Percentiles rank a stretch among this genome's conserved stretches.
phyloP scores from a whole-genome alignment of 2,888 invertebrate species.

The Metellina segmentata region DNA sequence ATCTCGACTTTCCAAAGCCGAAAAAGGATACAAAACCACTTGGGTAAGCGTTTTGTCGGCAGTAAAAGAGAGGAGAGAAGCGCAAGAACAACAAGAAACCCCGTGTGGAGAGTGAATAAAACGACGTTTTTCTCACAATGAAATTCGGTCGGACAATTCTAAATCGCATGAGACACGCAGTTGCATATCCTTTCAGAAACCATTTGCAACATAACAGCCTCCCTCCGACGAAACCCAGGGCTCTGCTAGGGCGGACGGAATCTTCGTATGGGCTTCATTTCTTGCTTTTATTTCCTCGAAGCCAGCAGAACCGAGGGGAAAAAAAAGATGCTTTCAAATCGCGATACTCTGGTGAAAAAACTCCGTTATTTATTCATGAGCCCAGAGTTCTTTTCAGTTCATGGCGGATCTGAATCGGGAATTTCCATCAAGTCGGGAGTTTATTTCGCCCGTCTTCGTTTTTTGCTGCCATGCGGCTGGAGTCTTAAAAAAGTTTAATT shows the following conservation, averaged over 20 bases:
- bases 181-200: slow-evolving; percentile 25
- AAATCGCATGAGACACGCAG: slow-evolving; percentile 4
- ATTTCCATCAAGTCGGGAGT: not conserved
- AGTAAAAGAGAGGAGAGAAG: not conserved
- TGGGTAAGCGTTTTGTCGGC: not conserved
- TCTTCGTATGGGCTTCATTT: too few species aligned
- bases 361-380: not conserved
- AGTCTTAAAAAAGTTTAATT: not conserved
- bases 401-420: not conserved
- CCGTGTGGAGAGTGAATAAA: not conserved
- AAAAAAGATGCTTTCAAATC: not conserved
- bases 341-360: not conserved
- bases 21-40: not conserved
- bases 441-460: not conserved
- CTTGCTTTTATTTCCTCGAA: not conserved
- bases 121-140: slow-evolving; percentile 21
- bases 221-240: not conserved
- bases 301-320: not conserved
- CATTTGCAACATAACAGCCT: slow-evolving; percentile 21
- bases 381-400: not conserved
- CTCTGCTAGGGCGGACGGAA: not conserved
- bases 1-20: not conserved
- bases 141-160: not conserved
- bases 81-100: not conserved
- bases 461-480: not conserved